phyloP scores from a whole-genome alignment of 2,113 vertebrate species.

The Pteruthius melanotis region DNA sequence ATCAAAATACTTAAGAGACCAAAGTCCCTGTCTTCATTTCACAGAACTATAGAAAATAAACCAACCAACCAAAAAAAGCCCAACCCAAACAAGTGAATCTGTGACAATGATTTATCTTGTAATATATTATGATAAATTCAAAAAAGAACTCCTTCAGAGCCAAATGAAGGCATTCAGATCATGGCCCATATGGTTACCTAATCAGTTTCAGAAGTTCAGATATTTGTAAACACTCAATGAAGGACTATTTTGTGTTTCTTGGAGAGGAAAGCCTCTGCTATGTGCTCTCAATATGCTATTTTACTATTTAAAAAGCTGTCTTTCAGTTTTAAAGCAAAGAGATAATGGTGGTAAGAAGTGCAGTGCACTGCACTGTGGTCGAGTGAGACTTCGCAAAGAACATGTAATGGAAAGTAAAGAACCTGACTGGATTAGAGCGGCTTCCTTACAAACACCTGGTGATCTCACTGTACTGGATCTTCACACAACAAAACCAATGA shows the following conservation, averaged over 20 bases:
- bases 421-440: background rate
- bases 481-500: background rate
- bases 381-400: background rate
- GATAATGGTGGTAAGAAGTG: background rate
- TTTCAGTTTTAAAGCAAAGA: background rate
- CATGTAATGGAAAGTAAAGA: background rate
- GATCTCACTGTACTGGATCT: background rate
- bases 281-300: background rate
- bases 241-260: background rate
- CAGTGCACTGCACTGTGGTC: background rate
- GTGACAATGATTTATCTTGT: background rate
- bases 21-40: background rate
- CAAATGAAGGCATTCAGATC: background rate
- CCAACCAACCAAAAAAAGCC: background rate
- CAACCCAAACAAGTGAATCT: background rate
- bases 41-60: background rate
- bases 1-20: background rate
- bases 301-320: background rate
- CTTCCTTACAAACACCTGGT: background rate
- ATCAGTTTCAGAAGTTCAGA: background rate
- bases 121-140: background rate
- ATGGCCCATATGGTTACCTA: background rate
- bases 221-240: background rate
- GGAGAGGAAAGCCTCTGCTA: background rate
- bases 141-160: background rate